Conservation (phyloP, 2,113 vertebrate species). For the Caranx melampygus region DNA sequence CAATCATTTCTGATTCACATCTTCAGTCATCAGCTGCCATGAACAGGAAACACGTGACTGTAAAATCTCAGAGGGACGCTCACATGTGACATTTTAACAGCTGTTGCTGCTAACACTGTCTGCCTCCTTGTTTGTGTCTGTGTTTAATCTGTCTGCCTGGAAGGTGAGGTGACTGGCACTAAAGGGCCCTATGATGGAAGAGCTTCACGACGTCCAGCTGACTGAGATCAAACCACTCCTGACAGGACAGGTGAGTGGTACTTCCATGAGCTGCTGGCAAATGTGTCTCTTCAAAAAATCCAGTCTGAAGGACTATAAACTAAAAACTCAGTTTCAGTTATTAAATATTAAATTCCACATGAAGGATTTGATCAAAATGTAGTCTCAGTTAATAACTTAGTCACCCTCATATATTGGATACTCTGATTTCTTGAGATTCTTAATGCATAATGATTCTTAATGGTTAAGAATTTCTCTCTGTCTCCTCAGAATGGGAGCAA, state of each 20-base stretch:
- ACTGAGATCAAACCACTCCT: constrained; percentile 96
- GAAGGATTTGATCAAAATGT: neutral
- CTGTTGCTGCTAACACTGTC: neutral
- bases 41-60: neutral
- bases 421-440: neutral
- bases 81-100: neutral
- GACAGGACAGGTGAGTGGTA: constrained; percentile 89
- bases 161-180: constrained; percentile 36
- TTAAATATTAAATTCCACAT: neutral
- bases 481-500: constrained; percentile 90
- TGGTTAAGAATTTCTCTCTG: neutral
- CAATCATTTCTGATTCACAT: too few relatives aligned
- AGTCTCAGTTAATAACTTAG: neutral
- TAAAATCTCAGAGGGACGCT: too few relatives aligned
- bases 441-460: too few relatives aligned
- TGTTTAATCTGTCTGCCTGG: neutral
- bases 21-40: neutral
- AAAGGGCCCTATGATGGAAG: constrained; percentile 86
- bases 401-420: neutral
- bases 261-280: neutral
- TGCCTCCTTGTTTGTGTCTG: neutral
- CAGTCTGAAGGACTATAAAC: too few relatives aligned
- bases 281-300: too few relatives aligned
- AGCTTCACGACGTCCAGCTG: constrained; percentile 95
- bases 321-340: neutral